phyloP scores from a whole-genome alignment of 2,888 invertebrate species.

The Ellobium chinense region DNA sequence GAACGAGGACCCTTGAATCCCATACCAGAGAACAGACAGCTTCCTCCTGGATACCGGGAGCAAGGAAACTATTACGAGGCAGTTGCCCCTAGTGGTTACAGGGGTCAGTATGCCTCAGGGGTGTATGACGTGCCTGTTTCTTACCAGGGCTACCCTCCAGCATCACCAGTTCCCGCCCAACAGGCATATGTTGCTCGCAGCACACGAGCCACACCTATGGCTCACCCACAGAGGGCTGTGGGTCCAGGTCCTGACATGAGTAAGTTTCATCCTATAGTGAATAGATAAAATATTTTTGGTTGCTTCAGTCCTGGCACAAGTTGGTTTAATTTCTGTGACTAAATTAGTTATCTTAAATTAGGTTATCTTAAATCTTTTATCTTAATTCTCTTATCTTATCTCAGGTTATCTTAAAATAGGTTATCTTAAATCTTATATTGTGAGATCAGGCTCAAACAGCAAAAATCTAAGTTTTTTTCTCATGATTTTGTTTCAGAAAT shows the following conservation, averaged over 20 bases:
- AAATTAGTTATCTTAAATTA: too few species aligned
- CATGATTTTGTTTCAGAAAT: too few species aligned
- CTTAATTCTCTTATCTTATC: too few species aligned
- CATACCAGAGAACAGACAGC: constrained; percentile 69
- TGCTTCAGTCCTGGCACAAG: too few species aligned
- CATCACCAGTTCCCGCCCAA: constrained; percentile 50
- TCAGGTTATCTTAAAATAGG: too few species aligned
- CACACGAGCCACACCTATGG: constrained; percentile 58
- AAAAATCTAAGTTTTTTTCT: too few species aligned
- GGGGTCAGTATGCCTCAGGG: constrained; percentile 25
- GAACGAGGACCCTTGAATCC: constrained; percentile 63
- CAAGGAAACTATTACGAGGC: constrained; percentile 45
- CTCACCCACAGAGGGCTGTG: constrained; percentile 65
- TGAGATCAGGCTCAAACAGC: too few species aligned
- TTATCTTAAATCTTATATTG: too few species aligned
- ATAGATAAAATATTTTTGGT: too few species aligned
- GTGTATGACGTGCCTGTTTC: constrained; percentile 44
- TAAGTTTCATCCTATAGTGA: too few species aligned
- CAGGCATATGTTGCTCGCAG: constrained; percentile 67
- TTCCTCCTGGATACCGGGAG: constrained; percentile 51
- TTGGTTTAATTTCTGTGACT: too few species aligned
- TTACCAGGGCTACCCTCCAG: constrained; percentile 49
- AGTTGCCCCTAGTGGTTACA: constrained; percentile 24
- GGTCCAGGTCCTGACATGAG: constrained; percentile 53
- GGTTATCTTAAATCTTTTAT: too few species aligned